These are phyloP conservation scores for Pristionchus fissidentatus DNA, from an alignment of 2,888 invertebrate species.

Conservation along the genomic window DNA sequence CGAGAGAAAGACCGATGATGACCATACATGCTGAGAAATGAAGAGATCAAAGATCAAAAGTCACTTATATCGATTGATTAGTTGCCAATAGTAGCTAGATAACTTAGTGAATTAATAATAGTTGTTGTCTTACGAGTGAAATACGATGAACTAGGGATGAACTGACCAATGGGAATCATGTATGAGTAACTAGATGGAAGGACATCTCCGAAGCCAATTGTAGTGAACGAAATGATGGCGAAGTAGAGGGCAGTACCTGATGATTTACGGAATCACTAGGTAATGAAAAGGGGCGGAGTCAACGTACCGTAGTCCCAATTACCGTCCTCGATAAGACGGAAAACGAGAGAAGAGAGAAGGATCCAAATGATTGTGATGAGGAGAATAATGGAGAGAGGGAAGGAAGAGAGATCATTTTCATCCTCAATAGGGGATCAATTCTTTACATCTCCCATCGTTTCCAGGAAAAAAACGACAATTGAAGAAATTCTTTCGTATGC, in stretches of 20 bases:
- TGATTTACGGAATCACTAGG: background rate
- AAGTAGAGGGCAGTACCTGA: slow-evolving; percentile 70
- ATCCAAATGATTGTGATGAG: slow-evolving; percentile 70
- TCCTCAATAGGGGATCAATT: background rate
- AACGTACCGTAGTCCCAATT: slow-evolving; percentile 70
- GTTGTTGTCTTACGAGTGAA: background rate
- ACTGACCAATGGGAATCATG: slow-evolving; percentile 67
- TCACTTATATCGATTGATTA: background rate
- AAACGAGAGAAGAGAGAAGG: slow-evolving; percentile 68
- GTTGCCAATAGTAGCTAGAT: background rate
- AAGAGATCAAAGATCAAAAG: background rate
- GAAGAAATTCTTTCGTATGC: no score
- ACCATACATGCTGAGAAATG: slow-evolving; percentile 57
- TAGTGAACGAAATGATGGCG: slow-evolving; percentile 69
- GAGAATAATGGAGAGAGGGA: slow-evolving; percentile 71
- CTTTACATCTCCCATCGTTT: background rate
- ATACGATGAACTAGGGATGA: no score
- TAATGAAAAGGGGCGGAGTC: background rate
- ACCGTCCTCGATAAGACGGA: slow-evolving; percentile 64
- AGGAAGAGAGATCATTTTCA: slow-evolving; percentile 68
- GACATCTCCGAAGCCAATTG: slow-evolving; percentile 73
- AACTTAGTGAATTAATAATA: background rate
- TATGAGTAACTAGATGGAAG: slow-evolving; percentile 65
- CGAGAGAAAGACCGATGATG: slow-evolving; percentile 71
- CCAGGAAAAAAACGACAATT: no score